Evolutionary conservation across 1,140 invertebrate species (phyloP), one percentile per base, ranked within the genome.

Genomic region (Musca vetustissima): DNA sequence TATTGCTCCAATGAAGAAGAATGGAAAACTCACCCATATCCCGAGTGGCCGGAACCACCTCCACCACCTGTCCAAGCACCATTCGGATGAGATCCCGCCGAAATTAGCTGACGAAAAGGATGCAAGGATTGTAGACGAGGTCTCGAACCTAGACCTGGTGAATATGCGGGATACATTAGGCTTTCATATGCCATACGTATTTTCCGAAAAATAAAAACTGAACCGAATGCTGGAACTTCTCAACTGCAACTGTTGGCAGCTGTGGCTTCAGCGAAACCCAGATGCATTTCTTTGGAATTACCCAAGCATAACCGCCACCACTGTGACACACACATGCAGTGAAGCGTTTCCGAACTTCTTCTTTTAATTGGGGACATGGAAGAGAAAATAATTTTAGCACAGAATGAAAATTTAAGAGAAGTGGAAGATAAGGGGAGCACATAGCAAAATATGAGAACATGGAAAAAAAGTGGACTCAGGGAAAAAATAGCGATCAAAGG

Each of bases 11-110:
- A 32, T 32, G 28, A 32, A 32, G 9, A 32, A 50, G 52, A 53
- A 64, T 36, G 24, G 19, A 52, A 49, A 24, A 53, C 75, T 78
- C 74, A 80, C 78, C 78, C 76, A 64, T 80, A 80, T 64, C 78
- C 78, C 0, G 78, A 80, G 55, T 77, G 76, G 49, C 72, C 77
- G 69, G 72, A 72, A 28, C 65, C 67, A 25, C 66, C 66, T n/a
- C 36, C 67, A 14, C 70, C 36, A 59, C 69, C 55, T 48, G 73
- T 66, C 61, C 74, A 79, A 70, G 73, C 75, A 66, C 75, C 73
- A 70, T 76, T 77, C 69, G 74, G 69, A 70, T 69, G 73, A 57
- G 64, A 55, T 15, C 73, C 77, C 6, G 66, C 75, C 2, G 61
- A 73, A 50, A 66, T 70, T 69, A 73, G 17, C 36, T 73, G 49